Base-by-base conservation (phyloP, 1,140 invertebrate genomes). In the Drosophila elegans region DNA sequence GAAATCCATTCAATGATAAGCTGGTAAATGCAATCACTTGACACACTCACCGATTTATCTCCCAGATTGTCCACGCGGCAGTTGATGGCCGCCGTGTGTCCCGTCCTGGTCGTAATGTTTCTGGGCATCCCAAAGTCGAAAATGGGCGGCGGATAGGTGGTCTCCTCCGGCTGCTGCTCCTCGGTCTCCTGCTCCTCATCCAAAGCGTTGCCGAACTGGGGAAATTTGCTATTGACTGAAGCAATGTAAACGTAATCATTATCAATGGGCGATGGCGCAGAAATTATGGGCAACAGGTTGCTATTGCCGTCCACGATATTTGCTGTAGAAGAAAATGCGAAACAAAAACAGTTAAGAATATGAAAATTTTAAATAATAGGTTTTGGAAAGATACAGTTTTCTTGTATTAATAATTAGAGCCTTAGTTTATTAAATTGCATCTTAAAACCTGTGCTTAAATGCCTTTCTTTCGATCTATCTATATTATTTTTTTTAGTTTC, bases 31-130 rank as follows among this genome's bases (percentile, higher is more conserved):
- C 66, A 57, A 57, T 71, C 68, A 42, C 66, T 71, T 69, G 51
- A 57, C 63, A 54, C 51, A 54, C 96, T 96, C 92, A 97, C 96
- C 93, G 96, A 96, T 94, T 97, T 97, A 93, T 97, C 96, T 41
- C 96, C 96, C 34, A 97, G 94, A 79, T 97, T 95, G 92, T 97
- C 95, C 64, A 97, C 96, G 80, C 96, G 94, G 93, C 96, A 97
- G 92, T 97, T 96, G 75, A 97, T 94, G 92, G 97, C 97, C 44
- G 96, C 96, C 63, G 96, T 96, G 93, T 97, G 96, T 36, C 96
- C 96, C 42, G 97, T 95, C 62, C 96, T 95, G 1, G 96, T 96
- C 27, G 96, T 97, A 67, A 97, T 95, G 92, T 97, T 97, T 49
- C 96, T 93, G 32, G 95, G 94, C 72, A 97, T 96, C 79, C 95